Percentiles rank a stretch among this genome's conserved stretches.
Conservation (phyloP, 2,797 vertebrate genomes). For the Tenualosa ilisha region DNA sequence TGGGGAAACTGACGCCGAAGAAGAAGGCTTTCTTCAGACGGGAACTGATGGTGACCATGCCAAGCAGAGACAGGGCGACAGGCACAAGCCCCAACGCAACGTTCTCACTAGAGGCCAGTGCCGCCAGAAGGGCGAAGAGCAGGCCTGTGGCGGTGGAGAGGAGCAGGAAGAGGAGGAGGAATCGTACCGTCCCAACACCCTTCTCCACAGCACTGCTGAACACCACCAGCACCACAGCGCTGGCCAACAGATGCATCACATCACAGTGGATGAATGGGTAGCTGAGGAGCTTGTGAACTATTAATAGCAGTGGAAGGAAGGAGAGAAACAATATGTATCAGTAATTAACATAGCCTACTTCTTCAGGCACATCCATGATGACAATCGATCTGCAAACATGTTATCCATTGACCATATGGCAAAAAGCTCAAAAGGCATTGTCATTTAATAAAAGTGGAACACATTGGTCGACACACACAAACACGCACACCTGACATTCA, state of each 20-base stretch:
- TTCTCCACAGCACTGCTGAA: conserved; percentile 54
- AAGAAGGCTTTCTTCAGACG: conserved; percentile 50
- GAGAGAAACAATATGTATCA: background rate
- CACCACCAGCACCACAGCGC: conserved; percentile 35
- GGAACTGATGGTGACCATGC: conserved; percentile 50
- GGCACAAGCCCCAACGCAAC: conserved; percentile 52
- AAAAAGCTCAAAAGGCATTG: no score
- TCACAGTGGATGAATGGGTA: conserved; percentile 57
- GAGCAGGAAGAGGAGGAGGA: conserved; percentile 47
- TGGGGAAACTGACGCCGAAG: conserved; percentile 56
- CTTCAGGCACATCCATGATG: no score
- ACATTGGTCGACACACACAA: no score
- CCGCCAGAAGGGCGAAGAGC: conserved; percentile 48
- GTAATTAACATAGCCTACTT: background rate
- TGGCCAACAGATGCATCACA: conserved; percentile 37
- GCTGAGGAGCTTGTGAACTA: conserved; percentile 59
- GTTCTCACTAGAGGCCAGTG: conserved; percentile 36
- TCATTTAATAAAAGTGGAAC: no score
- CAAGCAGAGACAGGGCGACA: conserved; percentile 50
- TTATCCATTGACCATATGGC: no score
- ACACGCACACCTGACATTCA: no score
- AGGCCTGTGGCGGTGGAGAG: conserved; percentile 47
- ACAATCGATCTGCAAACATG: no score
- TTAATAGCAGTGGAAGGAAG: background rate
- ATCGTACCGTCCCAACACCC: conserved; percentile 54